These are phyloP conservation scores for Heliothis peltigera DNA, from an alignment of 2,888 invertebrate species.

Conservation along the genomic window DNA sequence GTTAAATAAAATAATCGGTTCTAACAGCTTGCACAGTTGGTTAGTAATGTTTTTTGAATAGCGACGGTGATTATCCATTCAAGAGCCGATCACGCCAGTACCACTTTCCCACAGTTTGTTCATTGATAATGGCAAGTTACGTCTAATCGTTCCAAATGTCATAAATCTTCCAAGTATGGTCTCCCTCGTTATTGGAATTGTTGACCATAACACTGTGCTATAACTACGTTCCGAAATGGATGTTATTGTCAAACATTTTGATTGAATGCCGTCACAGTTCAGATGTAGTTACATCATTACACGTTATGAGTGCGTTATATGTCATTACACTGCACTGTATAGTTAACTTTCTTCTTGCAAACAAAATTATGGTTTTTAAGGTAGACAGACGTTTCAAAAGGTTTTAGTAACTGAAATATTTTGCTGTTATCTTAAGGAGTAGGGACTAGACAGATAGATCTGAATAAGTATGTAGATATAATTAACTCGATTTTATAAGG, in stretches of 20 bases:
- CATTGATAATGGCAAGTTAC: constrained; percentile 49
- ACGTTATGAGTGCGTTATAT: constrained; percentile 14
- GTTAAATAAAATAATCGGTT: constrained; percentile 55
- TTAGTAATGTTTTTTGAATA: constrained; percentile 49
- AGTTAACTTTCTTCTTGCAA: not conserved
- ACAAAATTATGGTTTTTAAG: too few species aligned
- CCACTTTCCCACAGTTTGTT: constrained; percentile 53
- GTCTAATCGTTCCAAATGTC: constrained; percentile 36
- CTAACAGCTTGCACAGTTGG: constrained; percentile 45
- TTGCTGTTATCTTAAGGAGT: too few species aligned
- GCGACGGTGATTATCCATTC: constrained; percentile 46
- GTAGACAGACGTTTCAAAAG: too few species aligned
- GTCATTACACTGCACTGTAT: not conserved
- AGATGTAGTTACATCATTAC: constrained; percentile 16
- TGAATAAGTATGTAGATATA: too few species aligned
- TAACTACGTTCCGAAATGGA: constrained; percentile 26
- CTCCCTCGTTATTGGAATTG: constrained; percentile 40
- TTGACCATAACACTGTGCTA: constrained; percentile 34
- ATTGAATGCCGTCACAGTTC: constrained; percentile 30
- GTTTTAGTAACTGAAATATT: too few species aligned
- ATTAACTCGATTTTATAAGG: too few species aligned
- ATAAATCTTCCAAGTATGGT: constrained; percentile 39
- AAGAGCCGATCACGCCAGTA: constrained; percentile 35
- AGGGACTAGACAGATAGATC: too few species aligned
- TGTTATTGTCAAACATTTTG: constrained; percentile 28